Evolutionary conservation across 2,797 vertebrate species (phyloP).

Genomic region (Capromys pilorides): DNA sequence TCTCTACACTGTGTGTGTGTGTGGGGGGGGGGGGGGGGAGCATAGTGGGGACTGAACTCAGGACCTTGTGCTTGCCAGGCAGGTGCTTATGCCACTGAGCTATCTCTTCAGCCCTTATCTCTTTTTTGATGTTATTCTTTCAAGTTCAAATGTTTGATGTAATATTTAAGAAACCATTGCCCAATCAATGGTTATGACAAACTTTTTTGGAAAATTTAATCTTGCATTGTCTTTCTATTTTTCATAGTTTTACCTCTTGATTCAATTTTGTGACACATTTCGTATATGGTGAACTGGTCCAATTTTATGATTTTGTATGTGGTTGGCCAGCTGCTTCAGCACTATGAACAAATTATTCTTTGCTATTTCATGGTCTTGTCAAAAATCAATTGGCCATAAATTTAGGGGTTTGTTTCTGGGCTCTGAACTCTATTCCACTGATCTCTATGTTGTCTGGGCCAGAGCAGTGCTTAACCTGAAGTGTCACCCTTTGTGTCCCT

Average conservation of each 20-base stretch:
- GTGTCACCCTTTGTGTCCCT: not conserved
- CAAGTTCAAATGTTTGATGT: not conserved
- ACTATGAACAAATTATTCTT: not conserved
- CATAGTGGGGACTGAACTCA: too few species aligned
- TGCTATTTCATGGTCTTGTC: not conserved
- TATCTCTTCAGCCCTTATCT: too few species aligned
- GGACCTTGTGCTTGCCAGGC: too few species aligned
- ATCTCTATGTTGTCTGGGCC: not conserved
- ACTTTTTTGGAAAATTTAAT: not conserved
- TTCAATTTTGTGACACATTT: too few species aligned
- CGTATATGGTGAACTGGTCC: too few species aligned
- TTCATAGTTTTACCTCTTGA: not conserved
- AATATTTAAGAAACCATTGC: not conserved
- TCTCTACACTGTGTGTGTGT: too few species aligned
- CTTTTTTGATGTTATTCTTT: not conserved
- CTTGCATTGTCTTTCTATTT: not conserved
- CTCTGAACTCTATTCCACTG: not conserved
- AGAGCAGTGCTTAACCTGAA: not conserved
- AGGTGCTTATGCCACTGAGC: too few species aligned
- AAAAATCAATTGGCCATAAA: not conserved
- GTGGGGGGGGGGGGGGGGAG: too few species aligned
- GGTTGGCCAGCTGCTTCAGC: too few species aligned
- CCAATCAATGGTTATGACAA: not conserved
- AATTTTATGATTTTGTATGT: too few species aligned
- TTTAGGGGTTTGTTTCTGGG: not conserved